phyloP scores from a whole-genome alignment of 1,140 invertebrate species.

The Caenorhabditis brenneri region DNA sequence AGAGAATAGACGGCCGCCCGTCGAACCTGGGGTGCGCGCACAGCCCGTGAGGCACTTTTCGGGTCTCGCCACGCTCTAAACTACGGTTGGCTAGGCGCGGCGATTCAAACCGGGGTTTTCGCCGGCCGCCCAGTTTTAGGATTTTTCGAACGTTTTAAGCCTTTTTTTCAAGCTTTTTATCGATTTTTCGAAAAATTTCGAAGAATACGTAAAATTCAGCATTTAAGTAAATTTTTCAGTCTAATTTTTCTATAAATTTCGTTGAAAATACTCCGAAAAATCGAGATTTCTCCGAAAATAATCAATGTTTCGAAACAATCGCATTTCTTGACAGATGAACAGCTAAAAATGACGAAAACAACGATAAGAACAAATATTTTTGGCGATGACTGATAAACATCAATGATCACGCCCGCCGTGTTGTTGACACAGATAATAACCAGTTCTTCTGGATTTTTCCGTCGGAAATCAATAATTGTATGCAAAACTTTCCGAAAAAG shows the following conservation, averaged over 20 bases:
- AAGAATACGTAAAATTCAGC: neutral
- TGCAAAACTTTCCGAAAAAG: neutral
- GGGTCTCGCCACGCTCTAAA: slow-evolving; percentile 24
- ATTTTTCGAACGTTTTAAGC: neutral
- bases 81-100: neutral
- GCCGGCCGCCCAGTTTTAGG: slow-evolving; percentile 25
- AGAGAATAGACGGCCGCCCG: neutral
- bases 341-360: neutral
- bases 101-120: slow-evolving; percentile 15
- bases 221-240: neutral
- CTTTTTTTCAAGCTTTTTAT: neutral
- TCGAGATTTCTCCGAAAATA: neutral
- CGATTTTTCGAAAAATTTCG: neutral
- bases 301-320: neutral
- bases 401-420: neutral
- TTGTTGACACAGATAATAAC: neutral
- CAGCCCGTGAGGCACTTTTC: neutral
- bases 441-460: neutral
- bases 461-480: neutral
- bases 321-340: neutral
- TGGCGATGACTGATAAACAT: neutral
- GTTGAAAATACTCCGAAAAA: neutral
- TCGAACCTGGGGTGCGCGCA: neutral
- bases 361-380: neutral
- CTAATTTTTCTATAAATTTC: neutral